A percentile compares a stretch with the other conserved stretches of the same genome.
Conservation (phyloP, 2,888 invertebrate genomes). For the Epinotia brunnichana region DNA sequence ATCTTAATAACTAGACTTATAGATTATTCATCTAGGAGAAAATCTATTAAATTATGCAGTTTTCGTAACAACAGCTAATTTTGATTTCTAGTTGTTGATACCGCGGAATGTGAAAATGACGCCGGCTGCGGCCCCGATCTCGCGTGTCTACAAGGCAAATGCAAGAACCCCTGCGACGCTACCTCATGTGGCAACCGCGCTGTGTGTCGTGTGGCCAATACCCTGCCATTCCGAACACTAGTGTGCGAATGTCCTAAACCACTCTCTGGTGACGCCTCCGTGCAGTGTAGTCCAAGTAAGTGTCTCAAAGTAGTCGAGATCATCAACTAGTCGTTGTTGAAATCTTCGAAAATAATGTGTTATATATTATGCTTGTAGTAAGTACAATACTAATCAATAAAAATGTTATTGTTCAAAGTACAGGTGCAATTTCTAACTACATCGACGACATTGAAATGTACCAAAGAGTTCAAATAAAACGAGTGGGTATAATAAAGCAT, state of each 20-base stretch:
- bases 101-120: conserved; percentile 89
- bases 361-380: neutral
- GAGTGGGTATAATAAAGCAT: conserved; percentile 39
- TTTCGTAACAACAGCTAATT: neutral
- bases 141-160: conserved; percentile 91
- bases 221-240: conserved; percentile 93
- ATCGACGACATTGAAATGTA: conserved; percentile 28
- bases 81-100: conserved; percentile 70
- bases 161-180: conserved; percentile 91
- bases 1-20: neutral
- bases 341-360: neutral
- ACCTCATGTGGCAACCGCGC: conserved; percentile 92
- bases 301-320: conserved; percentile 42
- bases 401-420: conserved; percentile 39
- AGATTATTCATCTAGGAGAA: neutral
- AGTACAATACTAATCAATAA: conserved; percentile 13
- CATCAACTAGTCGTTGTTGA: conserved; percentile 1
- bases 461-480: conserved; percentile 27
- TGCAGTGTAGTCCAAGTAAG: conserved; percentile 91
- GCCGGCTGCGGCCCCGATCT: conserved; percentile 93
- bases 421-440: conserved; percentile 31
- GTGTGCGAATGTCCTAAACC: conserved; percentile 93
- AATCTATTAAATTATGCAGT: neutral
- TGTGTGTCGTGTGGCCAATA: conserved; percentile 92
- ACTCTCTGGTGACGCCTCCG: conserved; percentile 92